Conservation (phyloP, 2,888 invertebrate species). For the Exocentrus adspersus region DNA sequence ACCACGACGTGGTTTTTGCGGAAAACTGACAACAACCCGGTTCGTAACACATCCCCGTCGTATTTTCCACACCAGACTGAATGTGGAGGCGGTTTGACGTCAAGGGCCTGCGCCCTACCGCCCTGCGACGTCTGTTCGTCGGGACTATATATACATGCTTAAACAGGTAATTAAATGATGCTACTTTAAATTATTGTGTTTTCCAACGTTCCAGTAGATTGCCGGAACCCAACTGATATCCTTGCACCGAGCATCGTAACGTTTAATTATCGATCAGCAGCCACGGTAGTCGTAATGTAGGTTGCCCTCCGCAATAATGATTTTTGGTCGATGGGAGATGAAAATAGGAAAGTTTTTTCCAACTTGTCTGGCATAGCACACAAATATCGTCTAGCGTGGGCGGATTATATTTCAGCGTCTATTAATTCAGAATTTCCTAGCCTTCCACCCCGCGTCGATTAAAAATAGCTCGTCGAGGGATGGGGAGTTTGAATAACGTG, state of each 20-base stretch:
- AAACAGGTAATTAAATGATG: conserved; percentile 44
- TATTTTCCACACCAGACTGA: conserved; percentile 58
- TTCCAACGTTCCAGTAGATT: conserved; percentile 9
- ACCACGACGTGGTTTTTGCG: conserved; percentile 41
- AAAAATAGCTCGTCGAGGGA: not conserved
- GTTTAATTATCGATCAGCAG: conserved; percentile 9
- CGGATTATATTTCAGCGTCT: not conserved
- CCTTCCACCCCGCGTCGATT: not conserved
- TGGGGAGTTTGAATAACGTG: too few species aligned
- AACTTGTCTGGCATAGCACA: not conserved
- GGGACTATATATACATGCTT: conserved; percentile 47
- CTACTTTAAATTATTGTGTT: conserved; percentile 28
- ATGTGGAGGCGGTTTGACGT: conserved; percentile 62
- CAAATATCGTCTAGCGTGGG: not conserved
- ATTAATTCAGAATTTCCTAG: not conserved
- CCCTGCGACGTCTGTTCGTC: conserved; percentile 41
- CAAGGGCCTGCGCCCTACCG: conserved; percentile 51
- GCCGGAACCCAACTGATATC: conserved; percentile 6
- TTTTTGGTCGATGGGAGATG: conserved; percentile 16
- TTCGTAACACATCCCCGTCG: conserved; percentile 53
- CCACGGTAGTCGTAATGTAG: not conserved
- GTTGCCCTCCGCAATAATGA: not conserved
- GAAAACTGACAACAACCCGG: conserved; percentile 52
- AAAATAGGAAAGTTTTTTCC: conserved; percentile 21
- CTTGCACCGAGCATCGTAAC: not conserved